A percentile compares a stretch with the other conserved stretches of the same genome.
Evolutionary conservation across 2,888 invertebrate species (phyloP).

Genomic region (Gymnoscelis rufifasciata): DNA sequence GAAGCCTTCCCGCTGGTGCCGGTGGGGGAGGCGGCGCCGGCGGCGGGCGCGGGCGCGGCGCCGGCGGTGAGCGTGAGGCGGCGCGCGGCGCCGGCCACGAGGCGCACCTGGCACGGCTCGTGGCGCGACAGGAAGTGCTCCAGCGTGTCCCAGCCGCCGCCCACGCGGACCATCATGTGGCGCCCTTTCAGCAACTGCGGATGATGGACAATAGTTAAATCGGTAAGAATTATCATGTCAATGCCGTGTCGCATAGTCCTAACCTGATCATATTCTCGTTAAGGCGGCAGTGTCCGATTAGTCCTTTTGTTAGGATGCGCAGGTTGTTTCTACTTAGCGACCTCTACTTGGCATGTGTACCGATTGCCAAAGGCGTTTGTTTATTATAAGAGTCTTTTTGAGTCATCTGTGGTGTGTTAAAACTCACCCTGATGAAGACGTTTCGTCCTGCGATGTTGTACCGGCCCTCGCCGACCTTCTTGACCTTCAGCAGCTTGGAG

Average conservation of each 20-base stretch:
- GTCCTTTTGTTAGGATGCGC: too few species aligned
- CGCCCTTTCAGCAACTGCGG: slow-evolving; percentile 89
- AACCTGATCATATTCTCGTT: too few species aligned
- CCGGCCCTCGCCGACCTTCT: slow-evolving; percentile 91
- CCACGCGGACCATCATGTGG: slow-evolving; percentile 98
- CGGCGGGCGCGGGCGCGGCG: slow-evolving; percentile 16
- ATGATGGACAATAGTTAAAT: neutral
- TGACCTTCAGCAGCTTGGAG: slow-evolving; percentile 85
- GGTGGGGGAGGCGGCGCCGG: slow-evolving; percentile 8
- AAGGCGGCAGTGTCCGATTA: too few species aligned
- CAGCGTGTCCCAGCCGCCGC: slow-evolving; percentile 96
- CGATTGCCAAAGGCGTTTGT: too few species aligned
- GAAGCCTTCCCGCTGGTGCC: slow-evolving; percentile 33
- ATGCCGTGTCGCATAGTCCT: too few species aligned
- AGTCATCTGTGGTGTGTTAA: too few species aligned
- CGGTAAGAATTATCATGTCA: too few species aligned
- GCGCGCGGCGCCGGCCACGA: slow-evolving; percentile 64
- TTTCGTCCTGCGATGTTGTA: slow-evolving; percentile 92
- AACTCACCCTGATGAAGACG: slow-evolving; percentile 91
- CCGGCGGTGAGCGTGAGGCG: slow-evolving; percentile 29
- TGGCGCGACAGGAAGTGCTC: slow-evolving; percentile 94
- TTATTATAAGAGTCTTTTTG: too few species aligned
- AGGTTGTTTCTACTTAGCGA: too few species aligned
- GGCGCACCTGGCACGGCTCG: slow-evolving; percentile 89
- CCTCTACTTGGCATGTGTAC: too few species aligned